Evolutionary conservation across 2,113 vertebrate genomes (phyloP).

Genomic region (Tragelaphus strepsiceros): DNA sequence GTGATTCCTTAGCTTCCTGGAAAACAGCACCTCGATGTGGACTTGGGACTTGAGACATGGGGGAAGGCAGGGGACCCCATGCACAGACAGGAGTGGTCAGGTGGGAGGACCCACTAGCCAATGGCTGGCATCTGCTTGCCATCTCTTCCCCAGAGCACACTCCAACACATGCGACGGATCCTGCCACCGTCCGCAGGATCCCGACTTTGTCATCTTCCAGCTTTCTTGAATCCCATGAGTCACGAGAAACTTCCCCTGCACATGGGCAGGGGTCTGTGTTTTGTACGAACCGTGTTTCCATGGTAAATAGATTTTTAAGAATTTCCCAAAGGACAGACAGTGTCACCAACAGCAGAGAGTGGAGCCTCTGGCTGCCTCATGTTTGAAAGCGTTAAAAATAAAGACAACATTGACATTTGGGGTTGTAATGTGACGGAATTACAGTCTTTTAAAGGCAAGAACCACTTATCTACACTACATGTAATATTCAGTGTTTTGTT

Average conservation of each 20-base stretch:
- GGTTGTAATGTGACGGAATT: constrained; percentile 65
- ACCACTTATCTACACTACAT: constrained; percentile 63
- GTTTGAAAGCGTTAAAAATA: constrained; percentile 65
- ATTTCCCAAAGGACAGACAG: constrained; percentile 43
- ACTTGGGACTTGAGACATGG: accelerated
- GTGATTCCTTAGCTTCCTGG: background rate
- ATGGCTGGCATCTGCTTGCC: accelerated
- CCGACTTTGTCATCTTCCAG: background rate
- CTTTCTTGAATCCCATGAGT: background rate
- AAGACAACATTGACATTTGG: constrained; percentile 72
- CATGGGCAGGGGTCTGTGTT: constrained; percentile 56
- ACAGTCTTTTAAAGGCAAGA: constrained; percentile 74
- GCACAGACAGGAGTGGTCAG: accelerated
- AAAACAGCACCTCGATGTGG: background rate
- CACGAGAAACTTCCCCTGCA: background rate
- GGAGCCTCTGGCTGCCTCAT: constrained; percentile 64
- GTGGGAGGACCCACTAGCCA: background rate
- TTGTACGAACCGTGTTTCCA: constrained; percentile 50
- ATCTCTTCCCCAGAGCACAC: accelerated
- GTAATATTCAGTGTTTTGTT: constrained; percentile 71
- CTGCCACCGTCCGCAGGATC: background rate
- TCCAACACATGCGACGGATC: accelerated
- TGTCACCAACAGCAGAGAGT: constrained; percentile 58
- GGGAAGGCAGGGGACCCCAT: background rate
- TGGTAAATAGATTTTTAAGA: constrained; percentile 59